Evolutionary conservation across 2,113 vertebrate genomes (phyloP).

Genomic region (Clarias magur): DNA sequence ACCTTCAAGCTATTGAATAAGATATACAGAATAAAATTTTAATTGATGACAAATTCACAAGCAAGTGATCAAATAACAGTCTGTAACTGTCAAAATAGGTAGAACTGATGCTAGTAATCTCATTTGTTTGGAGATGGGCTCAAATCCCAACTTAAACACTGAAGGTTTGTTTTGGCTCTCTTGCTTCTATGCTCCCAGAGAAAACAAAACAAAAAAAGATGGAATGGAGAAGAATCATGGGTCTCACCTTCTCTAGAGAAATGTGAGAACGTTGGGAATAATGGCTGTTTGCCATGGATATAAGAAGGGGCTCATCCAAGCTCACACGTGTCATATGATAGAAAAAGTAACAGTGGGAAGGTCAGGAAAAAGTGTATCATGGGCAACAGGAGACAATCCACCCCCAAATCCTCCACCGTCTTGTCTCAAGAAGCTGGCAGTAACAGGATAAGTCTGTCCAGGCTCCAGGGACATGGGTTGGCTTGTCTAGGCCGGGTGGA

Average conservation of each 20-base stretch:
- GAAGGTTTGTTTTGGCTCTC: conserved; percentile 57
- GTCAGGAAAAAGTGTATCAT: conserved; percentile 19
- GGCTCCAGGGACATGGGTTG: conserved; percentile 42
- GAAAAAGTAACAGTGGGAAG: conserved; percentile 8
- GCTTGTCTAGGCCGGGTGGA: conserved; percentile 22
- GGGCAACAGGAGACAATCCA: conserved; percentile 32
- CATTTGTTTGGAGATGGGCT: conserved; percentile 49
- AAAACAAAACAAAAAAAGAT: conserved; percentile 25
- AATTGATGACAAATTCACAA: background rate
- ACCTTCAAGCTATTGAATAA: background rate
- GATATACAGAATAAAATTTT: background rate
- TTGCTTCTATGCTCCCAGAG: conserved; percentile 48
- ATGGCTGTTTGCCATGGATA: background rate
- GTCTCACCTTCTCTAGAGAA: conserved; percentile 29
- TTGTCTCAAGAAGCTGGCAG: conserved; percentile 42
- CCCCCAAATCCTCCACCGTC: conserved; percentile 29
- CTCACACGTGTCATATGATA: conserved; percentile 27
- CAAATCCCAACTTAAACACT: conserved; percentile 46
- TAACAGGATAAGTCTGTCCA: conserved; percentile 52
- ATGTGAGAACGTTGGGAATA: conserved; percentile 17
- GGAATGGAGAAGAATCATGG: background rate
- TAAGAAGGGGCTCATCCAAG: background rate
- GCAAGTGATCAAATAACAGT: background rate
- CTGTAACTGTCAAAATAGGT: background rate
- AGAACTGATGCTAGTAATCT: conserved; percentile 56